Evolutionary conservation across 2,888 invertebrate species (phyloP), one percentile per base, ranked within the genome.

Genomic region (Orthosia incerta): DNA sequence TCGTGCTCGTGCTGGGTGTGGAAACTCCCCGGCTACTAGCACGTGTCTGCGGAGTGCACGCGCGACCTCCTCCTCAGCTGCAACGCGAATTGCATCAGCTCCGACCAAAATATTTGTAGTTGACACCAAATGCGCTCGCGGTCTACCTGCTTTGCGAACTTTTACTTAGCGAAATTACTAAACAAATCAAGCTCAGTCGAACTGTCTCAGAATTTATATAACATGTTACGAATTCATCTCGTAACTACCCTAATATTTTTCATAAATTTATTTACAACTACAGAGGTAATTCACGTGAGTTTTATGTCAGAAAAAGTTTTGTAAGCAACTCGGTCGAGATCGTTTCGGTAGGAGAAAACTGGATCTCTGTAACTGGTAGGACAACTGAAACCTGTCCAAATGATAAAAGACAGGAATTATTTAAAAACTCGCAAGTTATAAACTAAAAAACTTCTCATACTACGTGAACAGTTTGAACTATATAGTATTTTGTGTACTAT

Each of bases 51-150:
- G 84, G 84, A 86, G 88, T 91, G 92, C 88, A 88, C 89, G 86
- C 87, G 84, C 82, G 86, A 84, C 79, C 77, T 83, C 79, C 84
- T 76, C 77, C 87, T 83, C 86, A 82, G 87, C 86, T 90, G 90
- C 91, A 90, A 76, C 86, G 92, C 93, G 93, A 92, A 91, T 92
- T 92, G 90, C 91, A 92, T 89, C 90, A 92, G 86, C 88, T 82
- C 79, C 85, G 86, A 81, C 85, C 87, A 86, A 89, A 89, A 84
- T 87, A 85, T 86, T 80, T 84, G 67, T 74, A 79, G 76, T 79
- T 72, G 46, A 86, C 83, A 85, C 78, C 79, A 79, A 85, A 87
- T 84, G 84, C 82, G 85, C 89, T 89, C 86, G 90, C 87, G 84
- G 84, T 84, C 76, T 83, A 80, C 79, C 82, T 88, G 91, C 91